phyloP scores from a whole-genome alignment of 2,888 invertebrate genomes.

The Chrysolina haemoptera region DNA sequence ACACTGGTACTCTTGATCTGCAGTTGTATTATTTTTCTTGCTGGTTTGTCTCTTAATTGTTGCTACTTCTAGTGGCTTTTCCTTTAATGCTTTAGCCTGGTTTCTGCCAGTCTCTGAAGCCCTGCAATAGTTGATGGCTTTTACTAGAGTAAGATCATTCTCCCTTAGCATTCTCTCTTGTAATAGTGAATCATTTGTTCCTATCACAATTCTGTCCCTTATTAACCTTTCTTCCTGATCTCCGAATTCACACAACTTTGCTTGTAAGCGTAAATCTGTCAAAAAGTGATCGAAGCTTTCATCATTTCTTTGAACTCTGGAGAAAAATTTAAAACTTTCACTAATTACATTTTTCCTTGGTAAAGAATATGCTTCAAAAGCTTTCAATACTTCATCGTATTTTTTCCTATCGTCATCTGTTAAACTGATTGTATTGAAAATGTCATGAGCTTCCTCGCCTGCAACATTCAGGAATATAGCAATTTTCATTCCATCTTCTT shows the following conservation, averaged over 20 bases:
- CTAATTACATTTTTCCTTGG: constrained; percentile 32
- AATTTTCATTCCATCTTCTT: too few relatives aligned
- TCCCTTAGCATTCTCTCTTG: constrained; percentile 21
- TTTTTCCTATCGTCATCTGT: constrained; percentile 46
- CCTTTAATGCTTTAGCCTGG: constrained; percentile 11
- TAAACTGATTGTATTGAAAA: constrained; percentile 51
- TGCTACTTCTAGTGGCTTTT: not conserved
- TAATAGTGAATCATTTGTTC: constrained; percentile 3
- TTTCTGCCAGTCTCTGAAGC: constrained; percentile 18
- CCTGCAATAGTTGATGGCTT: constrained; percentile 19
- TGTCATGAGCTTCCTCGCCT: constrained; percentile 51
- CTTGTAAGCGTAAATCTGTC: constrained; percentile 12
- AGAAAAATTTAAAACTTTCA: too few relatives aligned
- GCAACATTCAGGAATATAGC: too few relatives aligned
- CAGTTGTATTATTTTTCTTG: not conserved
- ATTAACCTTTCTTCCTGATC: constrained; percentile 22
- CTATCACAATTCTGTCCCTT: constrained; percentile 13
- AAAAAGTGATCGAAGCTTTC: constrained; percentile 12
- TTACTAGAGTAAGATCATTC: constrained; percentile 9
- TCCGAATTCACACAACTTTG: constrained; percentile 15
- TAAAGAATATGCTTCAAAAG: too few relatives aligned
- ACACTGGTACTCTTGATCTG: not conserved
- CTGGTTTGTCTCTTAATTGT: not conserved
- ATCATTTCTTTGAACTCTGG: constrained; percentile 12
- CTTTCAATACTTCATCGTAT: too few relatives aligned